These are phyloP conservation scores for Chloropsis hardwickii DNA, from an alignment of 2,113 vertebrate species.

Conservation along the genomic window DNA sequence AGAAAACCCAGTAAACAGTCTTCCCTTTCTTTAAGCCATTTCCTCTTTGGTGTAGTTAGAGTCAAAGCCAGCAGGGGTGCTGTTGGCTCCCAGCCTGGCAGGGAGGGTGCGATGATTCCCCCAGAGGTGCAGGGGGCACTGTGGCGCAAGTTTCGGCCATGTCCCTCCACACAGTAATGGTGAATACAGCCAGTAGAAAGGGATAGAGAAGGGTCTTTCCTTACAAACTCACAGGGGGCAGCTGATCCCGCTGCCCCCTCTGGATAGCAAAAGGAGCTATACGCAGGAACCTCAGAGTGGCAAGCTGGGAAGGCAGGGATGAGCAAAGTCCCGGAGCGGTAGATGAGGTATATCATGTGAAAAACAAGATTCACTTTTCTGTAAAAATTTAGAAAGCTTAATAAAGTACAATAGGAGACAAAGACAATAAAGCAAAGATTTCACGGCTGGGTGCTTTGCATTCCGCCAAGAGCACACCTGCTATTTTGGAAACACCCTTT, in stretches of 20 bases:
- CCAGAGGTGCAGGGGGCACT: not conserved
- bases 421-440: too few species aligned
- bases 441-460: too few species aligned
- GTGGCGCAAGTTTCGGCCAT: not conserved
- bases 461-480: too few species aligned
- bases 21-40: not conserved
- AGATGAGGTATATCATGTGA: not conserved
- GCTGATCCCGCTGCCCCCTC: not conserved
- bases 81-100: not conserved
- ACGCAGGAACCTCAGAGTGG: not conserved
- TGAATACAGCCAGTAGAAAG: accelerated
- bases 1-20: not conserved
- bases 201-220: not conserved
- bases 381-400: too few species aligned
- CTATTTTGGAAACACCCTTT: too few species aligned
- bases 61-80: not conserved
- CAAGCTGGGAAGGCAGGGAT: not conserved
- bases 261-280: not conserved
- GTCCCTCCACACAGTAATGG: not conserved
- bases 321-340: not conserved
- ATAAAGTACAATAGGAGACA: too few species aligned
- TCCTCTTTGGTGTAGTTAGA: not conserved
- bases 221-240: not conserved
- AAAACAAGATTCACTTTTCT: too few species aligned
- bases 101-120: not conserved